Evolutionary conservation across 2,113 vertebrate genomes (phyloP).

Genomic region (Barbus barbus): DNA sequence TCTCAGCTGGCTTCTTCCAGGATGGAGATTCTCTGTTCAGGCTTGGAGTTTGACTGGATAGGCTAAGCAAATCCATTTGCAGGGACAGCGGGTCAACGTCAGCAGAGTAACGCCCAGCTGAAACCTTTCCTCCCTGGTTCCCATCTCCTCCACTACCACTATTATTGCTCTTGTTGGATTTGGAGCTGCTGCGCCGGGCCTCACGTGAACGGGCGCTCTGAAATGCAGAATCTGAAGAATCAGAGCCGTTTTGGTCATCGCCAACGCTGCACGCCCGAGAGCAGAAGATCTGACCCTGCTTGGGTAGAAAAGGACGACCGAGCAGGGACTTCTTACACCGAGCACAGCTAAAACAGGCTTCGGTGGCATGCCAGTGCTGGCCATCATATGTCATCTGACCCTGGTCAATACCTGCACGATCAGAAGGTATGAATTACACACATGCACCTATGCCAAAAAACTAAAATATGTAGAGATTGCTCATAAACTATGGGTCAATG

Average conservation of each 20-base stretch:
- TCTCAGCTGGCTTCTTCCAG: constrained; percentile 86
- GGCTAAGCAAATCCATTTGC: constrained; percentile 97
- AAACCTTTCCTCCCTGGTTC: constrained; percentile 61
- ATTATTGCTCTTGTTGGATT: constrained; percentile 84
- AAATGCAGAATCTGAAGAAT: constrained; percentile 95
- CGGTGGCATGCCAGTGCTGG: constrained; percentile 97
- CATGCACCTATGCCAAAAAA: neutral
- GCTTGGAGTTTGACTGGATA: constrained; percentile 93
- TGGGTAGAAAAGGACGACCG: constrained; percentile 95
- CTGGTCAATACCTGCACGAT: constrained; percentile 91
- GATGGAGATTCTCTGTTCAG: constrained; percentile 87
- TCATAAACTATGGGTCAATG: neutral
- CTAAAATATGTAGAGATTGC: neutral
- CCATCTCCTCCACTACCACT: constrained; percentile 65
- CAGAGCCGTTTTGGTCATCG: constrained; percentile 90
- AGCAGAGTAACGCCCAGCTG: constrained; percentile 81
- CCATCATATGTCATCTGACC: constrained; percentile 98
- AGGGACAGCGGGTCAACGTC: constrained; percentile 94
- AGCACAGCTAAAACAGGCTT: constrained; percentile 94
- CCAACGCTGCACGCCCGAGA: constrained; percentile 92
- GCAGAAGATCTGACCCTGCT: constrained; percentile 98
- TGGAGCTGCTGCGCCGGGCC: constrained; percentile 87
- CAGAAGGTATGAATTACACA: neutral
- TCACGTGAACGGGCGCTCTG: constrained; percentile 93
- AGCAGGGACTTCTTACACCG: constrained; percentile 96